These are phyloP conservation scores for Zelleria hepariella DNA, from an alignment of 2,888 invertebrate species.

Conservation along the genomic window DNA sequence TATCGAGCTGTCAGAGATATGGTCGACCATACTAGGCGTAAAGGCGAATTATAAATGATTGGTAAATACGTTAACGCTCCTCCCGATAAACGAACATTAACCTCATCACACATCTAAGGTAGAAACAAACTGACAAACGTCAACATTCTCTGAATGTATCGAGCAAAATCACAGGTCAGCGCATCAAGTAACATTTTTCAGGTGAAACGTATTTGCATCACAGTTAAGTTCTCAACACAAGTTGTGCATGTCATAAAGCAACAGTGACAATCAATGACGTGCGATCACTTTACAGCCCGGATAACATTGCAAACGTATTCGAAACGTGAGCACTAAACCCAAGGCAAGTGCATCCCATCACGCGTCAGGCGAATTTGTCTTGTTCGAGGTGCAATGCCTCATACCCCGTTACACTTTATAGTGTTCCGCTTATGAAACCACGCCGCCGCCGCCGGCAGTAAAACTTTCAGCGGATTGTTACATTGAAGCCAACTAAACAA, in stretches of 20 bases:
- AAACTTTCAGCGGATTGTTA: constrained; percentile 63
- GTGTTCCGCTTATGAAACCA: constrained; percentile 45
- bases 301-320: background rate
- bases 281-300: background rate
- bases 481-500: constrained; percentile 59
- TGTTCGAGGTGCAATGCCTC: constrained; percentile 34
- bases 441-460: constrained; percentile 43
- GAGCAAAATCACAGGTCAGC: too few relatives aligned
- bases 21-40: too few relatives aligned
- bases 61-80: too few relatives aligned
- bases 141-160: too few relatives aligned
- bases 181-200: too few relatives aligned
- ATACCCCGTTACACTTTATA: constrained; percentile 35
- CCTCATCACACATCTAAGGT: too few relatives aligned
- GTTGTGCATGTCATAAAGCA: background rate
- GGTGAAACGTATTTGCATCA: too few relatives aligned
- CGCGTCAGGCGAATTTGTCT: constrained; percentile 34
- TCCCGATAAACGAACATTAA: too few relatives aligned
- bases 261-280: background rate
- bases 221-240: background rate
- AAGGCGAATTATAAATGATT: too few relatives aligned
- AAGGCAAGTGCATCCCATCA: constrained; percentile 24
- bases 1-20: too few relatives aligned
- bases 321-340: background rate
- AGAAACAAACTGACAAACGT: too few relatives aligned